Evolutionary conservation across 2,888 invertebrate species (phyloP).

Genomic region (Malthinus flaveolus): DNA sequence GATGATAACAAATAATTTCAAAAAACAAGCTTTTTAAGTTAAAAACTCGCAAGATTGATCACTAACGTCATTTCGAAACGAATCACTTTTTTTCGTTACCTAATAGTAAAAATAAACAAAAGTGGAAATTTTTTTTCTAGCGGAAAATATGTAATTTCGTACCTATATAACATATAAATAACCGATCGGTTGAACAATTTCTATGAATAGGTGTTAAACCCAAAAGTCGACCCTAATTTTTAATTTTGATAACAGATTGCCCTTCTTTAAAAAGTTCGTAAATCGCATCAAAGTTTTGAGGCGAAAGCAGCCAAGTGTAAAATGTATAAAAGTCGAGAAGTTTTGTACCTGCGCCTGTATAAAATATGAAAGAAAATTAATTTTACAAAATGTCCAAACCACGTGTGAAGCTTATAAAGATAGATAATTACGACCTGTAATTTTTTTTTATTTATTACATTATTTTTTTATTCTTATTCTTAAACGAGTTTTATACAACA

Average conservation of each 20-base stretch:
- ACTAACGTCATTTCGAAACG: too few species aligned
- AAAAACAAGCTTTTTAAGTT: too few species aligned
- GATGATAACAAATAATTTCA: too few species aligned
- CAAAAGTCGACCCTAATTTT: conserved; percentile 32
- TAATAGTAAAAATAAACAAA: too few species aligned
- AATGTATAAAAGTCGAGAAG: conserved; percentile 32
- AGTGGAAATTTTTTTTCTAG: too few species aligned
- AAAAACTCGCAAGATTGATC: too few species aligned
- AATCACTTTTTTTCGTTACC: too few species aligned
- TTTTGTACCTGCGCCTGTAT: conserved; percentile 38
- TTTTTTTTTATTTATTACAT: background rate
- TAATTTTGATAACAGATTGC: conserved; percentile 35
- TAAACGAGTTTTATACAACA: too few species aligned
- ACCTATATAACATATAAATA: conserved; percentile 32
- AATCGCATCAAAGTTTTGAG: conserved; percentile 32
- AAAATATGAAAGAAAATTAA: conserved; percentile 40
- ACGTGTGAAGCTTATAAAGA: conserved; percentile 31
- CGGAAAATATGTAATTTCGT: too few species aligned
- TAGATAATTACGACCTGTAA: conserved; percentile 7
- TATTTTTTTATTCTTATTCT: too few species aligned
- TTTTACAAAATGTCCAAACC: conserved; percentile 36
- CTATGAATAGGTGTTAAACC: conserved; percentile 25
- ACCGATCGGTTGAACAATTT: conserved; percentile 29
- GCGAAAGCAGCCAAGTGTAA: conserved; percentile 32
- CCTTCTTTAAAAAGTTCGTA: conserved; percentile 30